Conservation (phyloP, 1,140 invertebrate genomes). For the Pemphigus obesinymphae region DNA sequence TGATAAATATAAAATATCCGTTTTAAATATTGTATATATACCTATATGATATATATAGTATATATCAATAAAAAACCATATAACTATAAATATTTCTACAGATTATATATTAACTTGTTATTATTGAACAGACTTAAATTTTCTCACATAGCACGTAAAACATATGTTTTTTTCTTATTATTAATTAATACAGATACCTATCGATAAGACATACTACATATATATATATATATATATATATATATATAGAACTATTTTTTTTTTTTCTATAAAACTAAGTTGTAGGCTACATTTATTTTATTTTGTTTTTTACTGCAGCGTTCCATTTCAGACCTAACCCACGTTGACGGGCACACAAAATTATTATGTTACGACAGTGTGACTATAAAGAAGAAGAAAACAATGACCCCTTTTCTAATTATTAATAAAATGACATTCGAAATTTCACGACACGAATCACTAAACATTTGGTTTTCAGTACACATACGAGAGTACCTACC, state of each 20-base stretch:
- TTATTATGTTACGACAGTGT: background rate
- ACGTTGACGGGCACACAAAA: background rate
- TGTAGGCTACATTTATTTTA: background rate
- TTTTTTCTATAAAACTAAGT: background rate
- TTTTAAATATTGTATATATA: background rate
- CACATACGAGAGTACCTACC: too few relatives aligned
- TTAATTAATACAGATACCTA: background rate
- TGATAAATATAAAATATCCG: too few relatives aligned
- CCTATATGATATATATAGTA: background rate
- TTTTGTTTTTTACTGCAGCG: background rate
- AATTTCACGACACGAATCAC: conserved; percentile 23
- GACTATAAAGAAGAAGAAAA: background rate
- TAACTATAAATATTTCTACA: background rate
- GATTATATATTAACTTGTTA: background rate
- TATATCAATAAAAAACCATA: background rate
- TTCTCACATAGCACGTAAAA: background rate
- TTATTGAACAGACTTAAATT: background rate
- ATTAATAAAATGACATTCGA: background rate
- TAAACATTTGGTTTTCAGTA: background rate
- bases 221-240: background rate
- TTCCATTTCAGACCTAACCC: background rate
- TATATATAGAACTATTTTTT: background rate
- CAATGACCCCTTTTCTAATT: background rate
- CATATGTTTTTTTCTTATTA: background rate
- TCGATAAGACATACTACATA: background rate